Base-by-base conservation (phyloP, 1,140 invertebrate genomes). In the Choristoneura fumiferana region DNA sequence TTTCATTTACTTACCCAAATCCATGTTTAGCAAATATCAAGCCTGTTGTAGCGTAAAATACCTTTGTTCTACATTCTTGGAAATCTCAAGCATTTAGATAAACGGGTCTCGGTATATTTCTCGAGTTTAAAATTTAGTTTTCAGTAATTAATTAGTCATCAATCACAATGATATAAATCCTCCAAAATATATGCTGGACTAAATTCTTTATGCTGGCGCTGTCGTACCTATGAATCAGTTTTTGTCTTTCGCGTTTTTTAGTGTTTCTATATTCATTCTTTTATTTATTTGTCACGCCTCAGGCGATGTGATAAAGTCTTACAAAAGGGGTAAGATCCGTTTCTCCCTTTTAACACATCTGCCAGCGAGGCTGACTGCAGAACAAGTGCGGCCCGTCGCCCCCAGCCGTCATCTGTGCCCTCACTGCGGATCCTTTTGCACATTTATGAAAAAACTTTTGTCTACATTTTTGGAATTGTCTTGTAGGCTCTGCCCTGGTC, bases 381-480 rank as follows among this genome's bases (percentile, higher is more conserved):
- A 60, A 56, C 57, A 58, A 56, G 54, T 59, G 59, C 57, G 58
- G 58, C 66, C 65, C 70, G 62, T 45, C 58, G 76, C 77, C 78
- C 60, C 60, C 67, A 71, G 80, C 73, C 69, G 84, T 79, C 82
- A 85, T 79, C 79, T 85, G 82, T 76, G 77, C 68, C 53, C 56
- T 60, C 64, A 60, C 71, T 63, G 65, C 63, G 73, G 68, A 70
- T 67, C 73, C 54, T 56, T 56, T 69, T 78, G 77, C 76, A 76
- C 82, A 79, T 85, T 85, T 87, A 87, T 87, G 82, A 87, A 87
- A 84, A 87, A 87, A 87, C 76, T 86, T 84, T 80, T 75, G 68
- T 76, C 80, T 80, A 83, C 75, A 78, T 81, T 76, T 76, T 80
- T 81, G 71, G 70, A 80, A 79, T 81, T 79, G 76, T 80, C 76